Base-by-base conservation (phyloP, 2,797 vertebrate species). In the Brotula barbata region DNA sequence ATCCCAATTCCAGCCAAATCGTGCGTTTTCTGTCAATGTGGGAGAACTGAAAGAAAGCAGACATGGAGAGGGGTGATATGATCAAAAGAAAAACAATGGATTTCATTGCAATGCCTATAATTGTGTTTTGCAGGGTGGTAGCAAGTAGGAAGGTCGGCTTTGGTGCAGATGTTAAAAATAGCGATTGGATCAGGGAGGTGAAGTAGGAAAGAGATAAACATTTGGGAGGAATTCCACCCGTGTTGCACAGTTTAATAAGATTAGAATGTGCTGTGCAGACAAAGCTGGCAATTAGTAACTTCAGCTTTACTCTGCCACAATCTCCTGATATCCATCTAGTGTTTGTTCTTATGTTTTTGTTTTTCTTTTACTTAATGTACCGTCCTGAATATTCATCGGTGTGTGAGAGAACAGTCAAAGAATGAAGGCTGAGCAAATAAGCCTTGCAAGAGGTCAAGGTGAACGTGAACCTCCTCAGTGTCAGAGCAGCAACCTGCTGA, bases 161-260 rank as follows among this genome's bases (percentile, higher is more conserved):
- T 25, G 37, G 48, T 41, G 36, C 50, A 55, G 13, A 42, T 41
- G 58, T 65, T 81, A 78, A 73, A 85, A 80, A 78, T 65, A 82
- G 73, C 48, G 20, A 48, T 68, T 55, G 55, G 57, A 78, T 74
- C 57, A 66, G 55, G 53, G 55, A 78, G 52, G 49, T 75, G 55
- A 75, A 68, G 43, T 40, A 68, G 62, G 53, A 44, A 82, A 64
- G 47, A 71, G 74, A 81, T 64, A 74, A 74, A 74, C 48, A 72
- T 71, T 68, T 73, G 52, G 20, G 61, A 79, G 71, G 64, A 81
- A 71, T 74, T 80, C 45, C 58, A 74, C 22, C 31, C 52, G 52
- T 23, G 34, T 22, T 45, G 15, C 58, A 47, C 9, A 31, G n/a
- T 25, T 14, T 58, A 69, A 44, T 40, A 39, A 72, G 6, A 39